A percentile compares a stretch with the other conserved stretches of the same genome.
These are phyloP conservation scores for Polypedilum vanderplanki DNA, from an alignment of 1,140 invertebrate species.

Conservation along the genomic window DNA sequence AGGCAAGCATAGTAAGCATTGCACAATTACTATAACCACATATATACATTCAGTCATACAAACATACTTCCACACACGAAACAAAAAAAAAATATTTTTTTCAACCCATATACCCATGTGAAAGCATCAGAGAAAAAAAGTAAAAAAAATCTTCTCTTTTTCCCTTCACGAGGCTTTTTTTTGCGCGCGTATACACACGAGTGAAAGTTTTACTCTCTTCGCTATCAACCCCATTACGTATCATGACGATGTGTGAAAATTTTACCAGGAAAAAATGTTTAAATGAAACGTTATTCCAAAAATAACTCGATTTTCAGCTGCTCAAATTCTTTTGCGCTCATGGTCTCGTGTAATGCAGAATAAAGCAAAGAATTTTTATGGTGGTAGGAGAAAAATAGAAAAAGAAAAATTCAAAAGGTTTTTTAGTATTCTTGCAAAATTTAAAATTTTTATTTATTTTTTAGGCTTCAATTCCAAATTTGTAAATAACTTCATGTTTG, in stretches of 20 bases:
- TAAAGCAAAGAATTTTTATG: no score
- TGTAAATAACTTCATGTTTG: constrained; percentile 51
- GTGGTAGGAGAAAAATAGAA: no score
- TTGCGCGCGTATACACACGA: background rate
- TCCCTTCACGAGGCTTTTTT: background rate
- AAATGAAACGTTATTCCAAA: background rate
- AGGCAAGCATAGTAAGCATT: constrained; percentile 23
- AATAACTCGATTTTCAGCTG: no score
- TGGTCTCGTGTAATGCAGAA: no score
- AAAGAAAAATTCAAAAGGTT: no score
- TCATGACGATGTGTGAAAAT: background rate
- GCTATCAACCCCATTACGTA: constrained; percentile 13
- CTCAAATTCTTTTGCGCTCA: no score
- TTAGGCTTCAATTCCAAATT: constrained; percentile 46
- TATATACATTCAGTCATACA: background rate
- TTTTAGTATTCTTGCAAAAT: no score
- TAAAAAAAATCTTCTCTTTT: no score
- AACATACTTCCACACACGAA: background rate
- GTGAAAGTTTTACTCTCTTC: background rate
- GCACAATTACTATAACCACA: constrained; percentile 20
- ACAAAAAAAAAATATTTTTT: no score
- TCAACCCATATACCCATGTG: background rate
- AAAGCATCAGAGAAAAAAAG: no score
- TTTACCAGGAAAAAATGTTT: constrained; percentile 15
- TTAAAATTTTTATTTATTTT: background rate